Base-by-base conservation (phyloP, 2,797 vertebrate genomes). In the Pitangus sulphuratus region DNA sequence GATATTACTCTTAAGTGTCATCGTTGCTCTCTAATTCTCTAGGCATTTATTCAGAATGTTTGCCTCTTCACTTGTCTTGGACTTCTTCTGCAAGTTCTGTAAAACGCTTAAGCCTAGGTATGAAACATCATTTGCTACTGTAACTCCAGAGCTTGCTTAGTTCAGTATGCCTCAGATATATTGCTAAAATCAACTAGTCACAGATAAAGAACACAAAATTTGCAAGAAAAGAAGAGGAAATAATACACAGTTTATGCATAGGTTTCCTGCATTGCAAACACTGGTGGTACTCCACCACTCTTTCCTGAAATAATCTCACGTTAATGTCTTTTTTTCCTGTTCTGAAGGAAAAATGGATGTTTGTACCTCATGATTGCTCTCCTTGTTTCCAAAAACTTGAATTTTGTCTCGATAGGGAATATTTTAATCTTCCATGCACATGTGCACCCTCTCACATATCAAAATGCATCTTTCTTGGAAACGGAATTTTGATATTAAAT, bases 281-380 rank as follows among this genome's bases (percentile, higher is more conserved):
- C 12, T 28, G 14, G 11, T 65, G 15, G 5, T 35, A 51, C 7
- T 54, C 8, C 25, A 24, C 15, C 0, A 2, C 4, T n/a, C 13
- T 60, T 50, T 86, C 19, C 19, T 28, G 39, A 44, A 9, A 25
- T 4, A 10, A 7, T 53, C 9, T 10, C 19, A 35, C 35, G 26
- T 42, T 56, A 68, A n/a, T 0, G 1, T 48, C 25, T 64, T 62
- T 74, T 74, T 68, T 11, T 66, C 64, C 54, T 40, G 3, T 70
- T 82, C 28, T 17, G 25, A 68, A 56, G 13, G 56, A 50, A 85
- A 66, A 77, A 3, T 2, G 16, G 13, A 11, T 18, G 1, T 11
- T 86, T 69, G 31, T 83, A 57, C 39, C 33, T 70, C 74, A 40
- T 11, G 12, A 26, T 87, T 58, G 6, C 39, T 78, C 11, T 80